A percentile compares a stretch with the other conserved stretches of the same genome.
Evolutionary conservation across 2,797 vertebrate species (phyloP).

Genomic region (Podarcis siculus): DNA sequence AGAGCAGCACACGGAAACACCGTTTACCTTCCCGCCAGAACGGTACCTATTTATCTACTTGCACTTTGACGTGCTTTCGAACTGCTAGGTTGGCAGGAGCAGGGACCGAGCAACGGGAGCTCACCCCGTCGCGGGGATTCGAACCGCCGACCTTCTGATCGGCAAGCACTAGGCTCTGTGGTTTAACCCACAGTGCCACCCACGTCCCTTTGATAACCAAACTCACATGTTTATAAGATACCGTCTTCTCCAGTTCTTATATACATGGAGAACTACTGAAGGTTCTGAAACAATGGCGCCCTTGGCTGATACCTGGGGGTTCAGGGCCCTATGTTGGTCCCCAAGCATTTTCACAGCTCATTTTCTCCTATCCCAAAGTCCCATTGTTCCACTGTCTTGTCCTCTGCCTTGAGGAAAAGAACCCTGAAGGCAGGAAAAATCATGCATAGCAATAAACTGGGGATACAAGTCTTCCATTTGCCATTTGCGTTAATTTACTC

Average conservation of each 20-base stretch:
- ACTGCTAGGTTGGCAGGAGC: too few species aligned
- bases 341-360: background rate
- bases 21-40: too few species aligned
- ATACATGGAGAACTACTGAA: background rate
- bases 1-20: too few species aligned
- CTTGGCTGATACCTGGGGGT: background rate
- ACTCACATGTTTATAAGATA: background rate
- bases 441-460: background rate
- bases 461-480: background rate
- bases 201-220: background rate
- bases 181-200: too few species aligned
- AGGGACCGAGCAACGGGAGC: too few species aligned
- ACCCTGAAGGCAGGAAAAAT: background rate
- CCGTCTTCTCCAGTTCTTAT: background rate
- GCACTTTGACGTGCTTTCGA: too few species aligned
- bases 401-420: background rate
- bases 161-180: too few species aligned
- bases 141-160: too few species aligned
- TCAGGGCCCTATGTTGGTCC: background rate
- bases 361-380: background rate
- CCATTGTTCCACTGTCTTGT: background rate
- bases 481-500: background rate
- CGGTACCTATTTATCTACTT: too few species aligned
- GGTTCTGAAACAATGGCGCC: background rate
- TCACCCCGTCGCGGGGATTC: too few species aligned